Evolutionary conservation across 2,888 invertebrate species (phyloP).

Genomic region (Drosophila trichaetosa): DNA sequence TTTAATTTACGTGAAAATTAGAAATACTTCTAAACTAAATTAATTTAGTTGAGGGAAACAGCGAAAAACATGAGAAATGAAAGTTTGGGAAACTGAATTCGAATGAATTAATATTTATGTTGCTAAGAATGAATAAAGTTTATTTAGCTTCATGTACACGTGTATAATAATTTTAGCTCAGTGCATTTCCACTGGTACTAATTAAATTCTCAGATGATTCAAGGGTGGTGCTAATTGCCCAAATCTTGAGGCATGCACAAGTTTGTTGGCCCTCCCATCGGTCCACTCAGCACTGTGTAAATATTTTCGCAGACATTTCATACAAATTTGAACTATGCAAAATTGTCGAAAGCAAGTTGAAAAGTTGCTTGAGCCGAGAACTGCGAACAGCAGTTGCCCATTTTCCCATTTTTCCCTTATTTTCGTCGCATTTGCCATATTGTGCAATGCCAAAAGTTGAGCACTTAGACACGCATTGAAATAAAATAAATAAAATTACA

Average conservation of each 20-base stretch:
- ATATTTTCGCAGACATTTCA: constrained; percentile 24
- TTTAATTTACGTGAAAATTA: not conserved
- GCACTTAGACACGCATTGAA: constrained; percentile 77
- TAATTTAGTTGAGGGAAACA: too few species aligned
- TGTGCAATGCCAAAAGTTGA: constrained; percentile 51
- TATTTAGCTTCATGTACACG: not conserved
- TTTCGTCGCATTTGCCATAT: constrained; percentile 42
- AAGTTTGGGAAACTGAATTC: not conserved
- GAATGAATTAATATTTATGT: not conserved
- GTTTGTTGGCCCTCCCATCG: constrained; percentile 3
- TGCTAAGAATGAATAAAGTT: not conserved
- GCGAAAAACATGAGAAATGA: not conserved
- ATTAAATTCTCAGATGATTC: constrained; percentile 36
- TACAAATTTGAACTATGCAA: constrained; percentile 51
- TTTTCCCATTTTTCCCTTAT: not conserved
- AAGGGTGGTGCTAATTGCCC: constrained; percentile 40
- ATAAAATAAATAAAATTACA: constrained; percentile 80
- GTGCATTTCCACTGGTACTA: constrained; percentile 16
- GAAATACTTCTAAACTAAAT: not conserved
- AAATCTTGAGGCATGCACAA: constrained; percentile 12
- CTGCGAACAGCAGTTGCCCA: constrained; percentile 12
- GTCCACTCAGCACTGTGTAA: constrained; percentile 6
- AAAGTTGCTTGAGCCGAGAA: constrained; percentile 1
- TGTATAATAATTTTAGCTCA: not conserved
- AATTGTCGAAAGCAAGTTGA: constrained; percentile 19